Base-by-base conservation (phyloP, 1,140 invertebrate species). In the Ips nitidus region DNA sequence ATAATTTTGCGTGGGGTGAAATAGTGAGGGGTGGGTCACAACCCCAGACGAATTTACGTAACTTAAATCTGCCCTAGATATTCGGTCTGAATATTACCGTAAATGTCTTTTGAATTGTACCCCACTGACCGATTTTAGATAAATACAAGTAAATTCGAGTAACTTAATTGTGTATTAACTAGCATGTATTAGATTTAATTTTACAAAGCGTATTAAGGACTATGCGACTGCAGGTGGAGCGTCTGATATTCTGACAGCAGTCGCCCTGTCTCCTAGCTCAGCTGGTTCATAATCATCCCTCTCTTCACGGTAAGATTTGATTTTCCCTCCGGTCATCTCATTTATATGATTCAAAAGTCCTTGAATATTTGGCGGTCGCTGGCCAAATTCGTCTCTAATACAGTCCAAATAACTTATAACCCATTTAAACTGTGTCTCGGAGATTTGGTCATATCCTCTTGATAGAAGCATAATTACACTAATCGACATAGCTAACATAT, bases 281-380 rank as follows among this genome's bases (percentile, higher is more conserved):
- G 56, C 1, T 22, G 22, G n/a, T 38, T 60, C 58, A 39, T 52
- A 4, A 2, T 52, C 50, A 1, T 61, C 66, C 2, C 43, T 56
- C 6, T 55, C 56, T 7, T 70, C 69, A 37, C 57, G 43, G 55
- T 53, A 66, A 37, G 56, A 66, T 4, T 37, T 66, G 5, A 71
- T 66, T 66, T 66, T 39, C n/a, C 69, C 69, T 4, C 69, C 69
- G 4, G 69, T 71, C 1, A 66, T n/a, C 37, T 66, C 8, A 43
- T 66, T 74, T n/a, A 76, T 75, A 61, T 76, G 66, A 56, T 75
- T 73, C 38, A 76, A 52, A 39, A 76, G 67, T 43, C 73, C 73
- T 37, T 63, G 68, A n/a, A 75, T 59, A 56, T 76, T 76, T 4
- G 73, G 73, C 1, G 75, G 75, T 42, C 41, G 60, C 22, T 66